Percentiles rank a stretch among this genome's conserved stretches.
Evolutionary conservation across 2,888 invertebrate genomes (phyloP).

Genomic region (Parnassius glacialis): DNA sequence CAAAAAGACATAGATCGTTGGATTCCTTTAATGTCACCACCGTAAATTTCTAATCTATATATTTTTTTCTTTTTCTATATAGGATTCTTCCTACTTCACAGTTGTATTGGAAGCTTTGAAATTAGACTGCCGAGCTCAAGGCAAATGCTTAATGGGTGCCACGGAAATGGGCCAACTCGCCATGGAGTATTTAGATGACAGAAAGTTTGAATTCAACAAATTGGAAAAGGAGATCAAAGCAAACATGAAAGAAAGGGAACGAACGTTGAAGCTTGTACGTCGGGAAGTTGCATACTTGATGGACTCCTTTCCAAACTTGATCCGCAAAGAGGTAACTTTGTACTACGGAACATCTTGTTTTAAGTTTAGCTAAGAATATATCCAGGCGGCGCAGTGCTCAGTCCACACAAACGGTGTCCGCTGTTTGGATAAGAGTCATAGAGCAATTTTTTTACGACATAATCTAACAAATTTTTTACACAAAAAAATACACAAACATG

Average conservation of each 20-base stretch:
- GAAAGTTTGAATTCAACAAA: conserved; percentile 81
- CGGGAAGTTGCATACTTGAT: conserved; percentile 67
- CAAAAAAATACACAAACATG: too few species aligned
- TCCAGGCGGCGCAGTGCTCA: too few species aligned
- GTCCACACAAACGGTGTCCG: too few species aligned
- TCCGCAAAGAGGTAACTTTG: conserved; percentile 62
- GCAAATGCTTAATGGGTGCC: conserved; percentile 82
- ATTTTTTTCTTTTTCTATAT: conserved; percentile 12
- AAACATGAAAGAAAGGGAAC: conserved; percentile 82
- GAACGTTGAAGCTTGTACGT: conserved; percentile 76
- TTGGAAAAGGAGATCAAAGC: conserved; percentile 81
- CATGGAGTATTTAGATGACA: conserved; percentile 84
- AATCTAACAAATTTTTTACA: too few species aligned
- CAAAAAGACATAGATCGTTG: too few species aligned
- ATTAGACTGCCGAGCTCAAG: conserved; percentile 81
- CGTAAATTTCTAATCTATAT: not conserved
- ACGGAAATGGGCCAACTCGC: conserved; percentile 85
- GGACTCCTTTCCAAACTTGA: conserved; percentile 69
- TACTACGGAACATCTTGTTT: too few species aligned
- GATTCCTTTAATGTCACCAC: too few species aligned
- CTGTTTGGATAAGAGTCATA: too few species aligned
- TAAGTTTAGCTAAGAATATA: too few species aligned
- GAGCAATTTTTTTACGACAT: too few species aligned
- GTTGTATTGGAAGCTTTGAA: conserved; percentile 81
- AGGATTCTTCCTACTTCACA: conserved; percentile 84